phyloP scores from a whole-genome alignment of 2,797 vertebrate genomes.

The Dendrocincla tyrannina region DNA sequence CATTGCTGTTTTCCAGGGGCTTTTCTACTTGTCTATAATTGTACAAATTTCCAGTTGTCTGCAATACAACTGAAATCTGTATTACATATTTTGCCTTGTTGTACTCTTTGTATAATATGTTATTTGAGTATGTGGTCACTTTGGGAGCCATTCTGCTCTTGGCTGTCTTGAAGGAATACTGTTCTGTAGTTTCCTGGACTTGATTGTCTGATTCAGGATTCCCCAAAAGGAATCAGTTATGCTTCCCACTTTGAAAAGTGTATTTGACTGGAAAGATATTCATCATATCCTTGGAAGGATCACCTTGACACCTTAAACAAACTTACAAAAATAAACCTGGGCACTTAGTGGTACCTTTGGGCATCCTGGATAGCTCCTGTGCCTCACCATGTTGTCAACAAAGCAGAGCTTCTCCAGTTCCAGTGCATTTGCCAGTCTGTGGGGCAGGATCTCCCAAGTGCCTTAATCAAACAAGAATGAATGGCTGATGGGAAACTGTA shows the following conservation, averaged over 20 bases:
- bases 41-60: not conserved
- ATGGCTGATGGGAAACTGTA: not conserved
- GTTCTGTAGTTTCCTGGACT: not conserved
- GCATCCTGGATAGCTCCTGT: not conserved
- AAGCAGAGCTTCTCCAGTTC: not conserved
- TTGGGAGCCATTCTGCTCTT: not conserved
- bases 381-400: not conserved
- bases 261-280: not conserved
- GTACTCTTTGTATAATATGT: not conserved
- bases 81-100: not conserved
- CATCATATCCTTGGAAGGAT: not conserved
- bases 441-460: not conserved
- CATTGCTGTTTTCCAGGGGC: not conserved
- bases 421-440: rapidly evolving
- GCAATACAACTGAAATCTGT: not conserved
- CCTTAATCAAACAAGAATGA: not conserved
- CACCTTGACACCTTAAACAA: not conserved
- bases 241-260: not conserved
- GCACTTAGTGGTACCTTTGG: not conserved
- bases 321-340: not conserved
- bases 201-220: not conserved
- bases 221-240: not conserved
- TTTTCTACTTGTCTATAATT: not conserved
- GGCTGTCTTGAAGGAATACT: not conserved
- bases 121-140: not conserved